A percentile compares a stretch with the other conserved stretches of the same genome.
Conservation (phyloP, 2,888 invertebrate species). For the Stenoptilia bipunctidactyla region DNA sequence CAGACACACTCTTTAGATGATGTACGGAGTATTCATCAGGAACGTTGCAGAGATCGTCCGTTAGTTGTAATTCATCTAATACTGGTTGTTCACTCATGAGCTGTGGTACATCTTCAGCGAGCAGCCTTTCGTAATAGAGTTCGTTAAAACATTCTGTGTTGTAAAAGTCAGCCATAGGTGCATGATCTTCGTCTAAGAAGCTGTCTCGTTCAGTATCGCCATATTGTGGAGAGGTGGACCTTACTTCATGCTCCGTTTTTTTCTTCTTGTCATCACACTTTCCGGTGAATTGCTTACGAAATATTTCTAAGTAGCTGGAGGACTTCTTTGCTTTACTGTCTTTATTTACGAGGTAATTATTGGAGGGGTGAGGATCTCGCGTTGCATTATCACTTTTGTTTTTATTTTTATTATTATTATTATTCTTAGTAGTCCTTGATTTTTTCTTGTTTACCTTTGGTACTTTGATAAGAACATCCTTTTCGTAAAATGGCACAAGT, state of each 20-base stretch:
- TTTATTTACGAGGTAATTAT: constrained; percentile 45
- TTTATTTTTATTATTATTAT: not conserved
- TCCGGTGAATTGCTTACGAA: constrained; percentile 45
- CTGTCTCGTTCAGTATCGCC: constrained; percentile 58
- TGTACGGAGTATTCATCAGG: constrained; percentile 23
- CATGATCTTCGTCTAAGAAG: constrained; percentile 30
- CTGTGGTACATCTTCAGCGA: constrained; percentile 25
- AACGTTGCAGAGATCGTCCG: constrained; percentile 22
- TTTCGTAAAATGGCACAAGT: constrained; percentile 60
- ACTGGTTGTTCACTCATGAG: not conserved
- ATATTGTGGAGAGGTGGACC: constrained; percentile 51
- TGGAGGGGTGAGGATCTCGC: constrained; percentile 23
- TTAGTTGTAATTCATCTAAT: constrained; percentile 14
- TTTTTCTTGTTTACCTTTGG: constrained; percentile 33
- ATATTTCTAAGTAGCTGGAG: constrained; percentile 44
- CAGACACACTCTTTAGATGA: constrained; percentile 48
- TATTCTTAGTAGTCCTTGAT: too few relatives aligned
- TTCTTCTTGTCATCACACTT: constrained; percentile 9
- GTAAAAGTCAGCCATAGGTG: constrained; percentile 33
- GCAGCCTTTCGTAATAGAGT: constrained; percentile 49
- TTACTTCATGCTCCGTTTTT: constrained; percentile 30
- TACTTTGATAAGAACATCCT: constrained; percentile 55
- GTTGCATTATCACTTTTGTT: constrained; percentile 19
- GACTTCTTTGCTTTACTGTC: constrained; percentile 27
- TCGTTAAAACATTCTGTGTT: constrained; percentile 58